phyloP scores from a whole-genome alignment of 2,888 invertebrate species.

The Xestia sexstrigata region DNA sequence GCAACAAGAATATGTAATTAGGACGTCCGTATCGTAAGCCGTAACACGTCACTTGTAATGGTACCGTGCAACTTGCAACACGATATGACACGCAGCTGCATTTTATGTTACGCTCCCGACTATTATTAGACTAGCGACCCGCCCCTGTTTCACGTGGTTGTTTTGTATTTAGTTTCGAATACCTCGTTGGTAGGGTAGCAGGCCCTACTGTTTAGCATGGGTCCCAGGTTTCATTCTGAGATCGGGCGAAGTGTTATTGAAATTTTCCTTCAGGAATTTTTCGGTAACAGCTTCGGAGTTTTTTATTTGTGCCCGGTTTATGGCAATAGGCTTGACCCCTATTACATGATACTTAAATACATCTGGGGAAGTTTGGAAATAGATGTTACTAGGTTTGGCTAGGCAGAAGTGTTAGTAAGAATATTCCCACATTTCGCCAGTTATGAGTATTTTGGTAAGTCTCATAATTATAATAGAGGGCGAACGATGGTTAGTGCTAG shows the following conservation, averaged over 20 bases:
- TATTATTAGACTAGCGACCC: not conserved
- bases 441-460: too few species aligned
- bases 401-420: too few species aligned
- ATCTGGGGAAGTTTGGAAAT: too few species aligned
- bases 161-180: not conserved
- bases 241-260: too few species aligned
- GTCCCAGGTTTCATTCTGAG: not conserved
- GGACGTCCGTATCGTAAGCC: conserved; percentile 12
- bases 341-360: not conserved
- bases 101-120: conserved; percentile 15
- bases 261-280: too few species aligned
- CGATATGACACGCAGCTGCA: conserved; percentile 39
- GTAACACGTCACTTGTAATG: conserved; percentile 34
- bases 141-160: not conserved
- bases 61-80: conserved; percentile 38
- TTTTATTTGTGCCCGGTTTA: not conserved
- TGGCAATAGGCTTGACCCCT: not conserved
- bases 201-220: not conserved
- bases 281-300: not conserved
- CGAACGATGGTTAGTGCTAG: not conserved
- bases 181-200: not conserved
- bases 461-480: too few species aligned
- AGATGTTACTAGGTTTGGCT: too few species aligned
- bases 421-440: too few species aligned
- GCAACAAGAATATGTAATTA: conserved; percentile 37